Conservation (phyloP, 1,140 invertebrate species). For the Temnothorax curvispinosus region DNA sequence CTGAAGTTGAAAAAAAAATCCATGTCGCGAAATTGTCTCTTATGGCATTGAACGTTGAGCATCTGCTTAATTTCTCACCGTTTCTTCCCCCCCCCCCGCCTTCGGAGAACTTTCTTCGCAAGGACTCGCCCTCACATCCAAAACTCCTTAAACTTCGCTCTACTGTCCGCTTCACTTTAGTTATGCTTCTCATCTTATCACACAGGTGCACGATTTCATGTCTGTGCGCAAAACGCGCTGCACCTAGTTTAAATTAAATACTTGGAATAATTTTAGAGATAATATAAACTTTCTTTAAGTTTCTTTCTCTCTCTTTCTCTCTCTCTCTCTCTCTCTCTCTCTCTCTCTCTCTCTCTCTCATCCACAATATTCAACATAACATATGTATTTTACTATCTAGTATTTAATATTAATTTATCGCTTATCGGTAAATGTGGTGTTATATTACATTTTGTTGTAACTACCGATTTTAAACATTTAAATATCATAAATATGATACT, state of each 20-base stretch:
- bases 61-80: constrained; percentile 60
- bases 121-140: constrained; percentile 33
- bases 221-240: constrained; percentile 6
- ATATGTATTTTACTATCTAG: background rate
- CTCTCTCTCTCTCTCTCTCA: background rate
- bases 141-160: constrained; percentile 58
- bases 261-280: constrained; percentile 7
- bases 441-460: background rate
- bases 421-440: background rate
- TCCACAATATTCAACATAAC: background rate
- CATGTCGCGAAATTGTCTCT: constrained; percentile 51
- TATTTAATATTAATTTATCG: background rate
- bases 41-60: constrained; percentile 54
- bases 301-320: background rate
- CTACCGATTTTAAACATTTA: background rate
- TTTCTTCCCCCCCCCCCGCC: constrained; percentile 10
- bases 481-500: background rate
- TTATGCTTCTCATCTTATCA: constrained; percentile 49
- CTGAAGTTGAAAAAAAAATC: constrained; percentile 58
- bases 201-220: constrained; percentile 23
- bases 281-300: background rate
- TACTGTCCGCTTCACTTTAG: constrained; percentile 26
- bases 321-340: no score
- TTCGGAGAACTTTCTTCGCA: constrained; percentile 35
- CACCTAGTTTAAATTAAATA: constrained; percentile 22